A percentile compares a stretch with the other conserved stretches of the same genome.
phyloP scores from a whole-genome alignment of 30 jellyfish, hydroid and myxozoan genomes.

The Turritopsis dohrnii region DNA sequence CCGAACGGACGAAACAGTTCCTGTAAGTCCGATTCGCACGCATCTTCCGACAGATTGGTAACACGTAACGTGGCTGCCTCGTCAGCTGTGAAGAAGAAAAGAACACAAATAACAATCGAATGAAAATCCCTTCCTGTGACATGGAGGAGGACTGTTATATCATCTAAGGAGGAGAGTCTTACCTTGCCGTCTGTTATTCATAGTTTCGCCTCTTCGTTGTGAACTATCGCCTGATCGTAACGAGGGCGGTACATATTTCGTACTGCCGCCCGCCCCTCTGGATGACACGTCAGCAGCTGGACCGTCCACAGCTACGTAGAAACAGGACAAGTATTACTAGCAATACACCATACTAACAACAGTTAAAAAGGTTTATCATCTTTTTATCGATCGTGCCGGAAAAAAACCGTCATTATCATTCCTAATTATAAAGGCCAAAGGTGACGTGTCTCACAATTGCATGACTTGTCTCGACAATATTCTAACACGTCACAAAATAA shows the following conservation, averaged over 20 bases:
- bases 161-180: not conserved
- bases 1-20: constrained; percentile 97
- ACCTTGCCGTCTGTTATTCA: constrained; percentile 64
- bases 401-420: too few relatives aligned
- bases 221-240: constrained; percentile 67
- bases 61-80: constrained; percentile 96
- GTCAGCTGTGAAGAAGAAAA: constrained; percentile 47
- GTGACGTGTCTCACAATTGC: too few relatives aligned
- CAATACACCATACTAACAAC: too few relatives aligned
- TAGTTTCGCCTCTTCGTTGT: constrained; percentile 86
- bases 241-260: constrained; percentile 83
- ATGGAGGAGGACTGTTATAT: not conserved
- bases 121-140: not conserved
- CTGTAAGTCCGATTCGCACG: constrained; percentile 81
- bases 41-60: constrained; percentile 90
- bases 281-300: constrained; percentile 19
- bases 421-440: too few relatives aligned
- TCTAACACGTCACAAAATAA: too few relatives aligned
- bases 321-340: not conserved
- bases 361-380: too few relatives aligned
- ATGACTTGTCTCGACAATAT: too few relatives aligned
- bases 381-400: too few relatives aligned
- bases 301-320: constrained; percentile 33
- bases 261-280: constrained; percentile 58
- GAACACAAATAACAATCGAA: not conserved